These are phyloP conservation scores for Atherix ibis DNA, from an alignment of 2,888 invertebrate genomes.

Conservation along the genomic window DNA sequence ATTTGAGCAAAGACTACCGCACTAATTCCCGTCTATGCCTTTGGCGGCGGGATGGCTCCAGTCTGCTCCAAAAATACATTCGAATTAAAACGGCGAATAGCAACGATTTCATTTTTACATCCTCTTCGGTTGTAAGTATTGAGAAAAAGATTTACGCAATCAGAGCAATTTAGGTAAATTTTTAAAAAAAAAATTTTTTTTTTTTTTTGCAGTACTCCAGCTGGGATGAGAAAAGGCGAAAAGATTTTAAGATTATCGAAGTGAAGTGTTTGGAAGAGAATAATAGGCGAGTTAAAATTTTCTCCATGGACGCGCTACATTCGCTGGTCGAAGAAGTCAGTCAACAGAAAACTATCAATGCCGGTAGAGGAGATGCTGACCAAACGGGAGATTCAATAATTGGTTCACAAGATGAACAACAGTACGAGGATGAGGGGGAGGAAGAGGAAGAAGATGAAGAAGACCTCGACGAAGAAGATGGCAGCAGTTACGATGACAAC, in stretches of 20 bases:
- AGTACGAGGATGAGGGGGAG: constrained; percentile 8
- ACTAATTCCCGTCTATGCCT: constrained; percentile 27
- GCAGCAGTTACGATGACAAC: constrained; percentile 8
- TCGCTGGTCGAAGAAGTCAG: constrained; percentile 5
- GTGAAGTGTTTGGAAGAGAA: constrained; percentile 22
- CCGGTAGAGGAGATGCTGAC: background rate
- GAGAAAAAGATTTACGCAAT: too few species aligned
- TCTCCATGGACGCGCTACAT: constrained; percentile 13
- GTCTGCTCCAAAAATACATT: constrained; percentile 30
- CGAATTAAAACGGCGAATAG: constrained; percentile 23
- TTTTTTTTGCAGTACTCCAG: constrained; percentile 25
- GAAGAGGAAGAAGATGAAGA: constrained; percentile 11
- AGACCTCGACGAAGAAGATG: constrained; percentile 11
- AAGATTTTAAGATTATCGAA: constrained; percentile 26
- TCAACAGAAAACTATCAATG: constrained; percentile 2
- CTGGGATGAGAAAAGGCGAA: constrained; percentile 29
- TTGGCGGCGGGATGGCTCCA: constrained; percentile 30
- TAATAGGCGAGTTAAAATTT: constrained; percentile 22
- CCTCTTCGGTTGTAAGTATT: constrained; percentile 29
- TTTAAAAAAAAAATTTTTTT: constrained; percentile 1
- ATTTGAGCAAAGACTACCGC: constrained; percentile 22
- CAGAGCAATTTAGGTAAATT: background rate
- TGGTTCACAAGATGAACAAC: background rate
- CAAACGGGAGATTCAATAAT: background rate
- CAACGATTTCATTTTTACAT: constrained; percentile 27